phyloP scores from a whole-genome alignment of 2,113 vertebrate genomes.

The Struthidea cinerea region DNA sequence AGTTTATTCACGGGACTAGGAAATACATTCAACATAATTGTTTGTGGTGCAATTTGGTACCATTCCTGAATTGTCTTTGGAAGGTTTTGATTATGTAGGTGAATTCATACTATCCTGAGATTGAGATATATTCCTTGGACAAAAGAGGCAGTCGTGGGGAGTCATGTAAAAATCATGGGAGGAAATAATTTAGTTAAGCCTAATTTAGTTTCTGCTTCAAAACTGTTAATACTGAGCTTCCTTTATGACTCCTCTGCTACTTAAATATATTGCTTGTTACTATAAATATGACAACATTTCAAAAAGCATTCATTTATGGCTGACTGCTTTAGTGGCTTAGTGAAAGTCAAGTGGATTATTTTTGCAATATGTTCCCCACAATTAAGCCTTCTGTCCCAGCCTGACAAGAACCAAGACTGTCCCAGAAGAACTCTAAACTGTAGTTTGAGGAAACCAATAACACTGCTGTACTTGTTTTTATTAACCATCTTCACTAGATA shows the following conservation, averaged over 20 bases:
- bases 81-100: neutral
- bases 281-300: constrained; percentile 2
- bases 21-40: neutral
- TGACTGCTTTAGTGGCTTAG: constrained; percentile 25
- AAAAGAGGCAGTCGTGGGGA: neutral
- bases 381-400: constrained; percentile 6
- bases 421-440: constrained; percentile 1
- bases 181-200: neutral
- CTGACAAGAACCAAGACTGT: neutral
- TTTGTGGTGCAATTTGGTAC: neutral
- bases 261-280: neutral
- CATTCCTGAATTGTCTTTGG: neutral
- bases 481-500: neutral
- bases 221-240: neutral
- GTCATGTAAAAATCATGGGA: neutral
- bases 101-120: neutral
- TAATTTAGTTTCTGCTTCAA: constrained; percentile 7
- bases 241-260: neutral
- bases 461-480: neutral
- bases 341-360: constrained; percentile 42
- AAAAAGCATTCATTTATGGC: neutral
- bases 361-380: neutral
- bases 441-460: neutral
- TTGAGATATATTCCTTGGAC: neutral
- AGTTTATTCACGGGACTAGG: neutral